Evolutionary conservation across 1,140 invertebrate species (phyloP).

Genomic region (Drosophila pandora): DNA sequence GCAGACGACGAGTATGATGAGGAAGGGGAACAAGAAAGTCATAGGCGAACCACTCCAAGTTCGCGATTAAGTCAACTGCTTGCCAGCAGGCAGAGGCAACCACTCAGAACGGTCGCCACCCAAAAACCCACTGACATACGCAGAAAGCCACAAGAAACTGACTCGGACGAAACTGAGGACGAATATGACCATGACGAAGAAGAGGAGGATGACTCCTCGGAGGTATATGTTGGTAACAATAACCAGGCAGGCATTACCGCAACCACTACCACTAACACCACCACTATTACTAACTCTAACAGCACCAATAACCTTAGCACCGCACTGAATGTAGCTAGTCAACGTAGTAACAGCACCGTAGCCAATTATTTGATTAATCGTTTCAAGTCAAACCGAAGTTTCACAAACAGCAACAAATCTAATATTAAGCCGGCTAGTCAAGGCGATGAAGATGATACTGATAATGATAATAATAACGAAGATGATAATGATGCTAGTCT

Average conservation of each 20-base stretch:
- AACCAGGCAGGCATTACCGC: conserved; percentile 22
- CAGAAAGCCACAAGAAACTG: conserved; percentile 3
- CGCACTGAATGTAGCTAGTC: conserved; percentile 52
- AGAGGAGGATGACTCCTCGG: conserved; percentile 23
- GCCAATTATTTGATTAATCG: conserved; percentile 73
- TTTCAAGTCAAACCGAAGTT: conserved; percentile 51
- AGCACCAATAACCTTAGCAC: conserved; percentile 44
- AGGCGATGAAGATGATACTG: conserved; percentile 34
- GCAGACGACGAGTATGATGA: conserved; percentile 26
- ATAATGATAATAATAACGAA: conserved; percentile 24
- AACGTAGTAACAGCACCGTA: conserved; percentile 79
- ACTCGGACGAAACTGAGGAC: conserved; percentile 17
- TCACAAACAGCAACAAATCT: conserved; percentile 34
- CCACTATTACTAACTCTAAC: conserved; percentile 29
- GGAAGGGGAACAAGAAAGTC: conserved; percentile 18
- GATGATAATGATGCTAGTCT: conserved; percentile 51
- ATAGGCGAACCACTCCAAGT: conserved; percentile 11
- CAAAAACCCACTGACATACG: conserved; percentile 23
- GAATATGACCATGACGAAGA: conserved; percentile 16
- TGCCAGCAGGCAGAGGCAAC: conserved; percentile 53
- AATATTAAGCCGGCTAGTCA: conserved; percentile 56
- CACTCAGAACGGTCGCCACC: conserved; percentile 10
- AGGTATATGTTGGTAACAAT: conserved; percentile 46
- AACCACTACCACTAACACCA: conserved; percentile 25
- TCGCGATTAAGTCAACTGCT: conserved; percentile 50